Base-by-base conservation (phyloP, 2,113 vertebrate genomes). In the Rana temporaria region DNA sequence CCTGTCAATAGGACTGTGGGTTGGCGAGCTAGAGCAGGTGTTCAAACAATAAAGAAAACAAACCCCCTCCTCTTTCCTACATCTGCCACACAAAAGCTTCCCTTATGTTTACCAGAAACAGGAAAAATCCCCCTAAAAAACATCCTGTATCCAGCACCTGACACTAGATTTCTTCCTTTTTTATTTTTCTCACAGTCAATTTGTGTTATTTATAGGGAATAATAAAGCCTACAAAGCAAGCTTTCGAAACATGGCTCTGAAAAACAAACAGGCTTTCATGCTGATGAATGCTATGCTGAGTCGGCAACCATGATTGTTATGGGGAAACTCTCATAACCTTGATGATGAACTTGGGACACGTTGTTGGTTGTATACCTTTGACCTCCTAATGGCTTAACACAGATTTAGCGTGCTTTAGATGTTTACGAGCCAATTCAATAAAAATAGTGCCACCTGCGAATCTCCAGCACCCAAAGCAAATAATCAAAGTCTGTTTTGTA, bases 191-290 rank as follows among this genome's bases (percentile, higher is more conserved):
- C 93, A 92, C 90, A 89, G 76, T 4, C 0, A 22, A 0, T 32
- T 59, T 85, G 16, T 82, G 80, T 89, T 95, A 93, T 95, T 95
- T 93, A 91, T 94, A 93, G 91, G 82, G 0, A 0, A 0, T 88
- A 85, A 90, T 81, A 53, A 18, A 20, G 79, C 19, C 19, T 20
- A 56, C 69, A 74, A 82, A 74, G 71, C 48, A 19, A 53, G 20
- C 32, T 34, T 19, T 63, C 22, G 34, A 72, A 22, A 70, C 38
- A 38, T 71, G 34, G 55, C 15, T 62, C 24, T 26, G 20, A 20
- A 34, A 57, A 65, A 66, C 68, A 72, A 26, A 67, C 24, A 62
- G 16, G 62, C 42, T 57, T 74, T 32, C 48, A 64, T 57, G 18
- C 42, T 26, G n/a, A 38, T 38, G 18, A 59, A 60, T 74, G 71